Base-by-base conservation (phyloP, 2,888 invertebrate genomes). In the Rutpela maculata region DNA sequence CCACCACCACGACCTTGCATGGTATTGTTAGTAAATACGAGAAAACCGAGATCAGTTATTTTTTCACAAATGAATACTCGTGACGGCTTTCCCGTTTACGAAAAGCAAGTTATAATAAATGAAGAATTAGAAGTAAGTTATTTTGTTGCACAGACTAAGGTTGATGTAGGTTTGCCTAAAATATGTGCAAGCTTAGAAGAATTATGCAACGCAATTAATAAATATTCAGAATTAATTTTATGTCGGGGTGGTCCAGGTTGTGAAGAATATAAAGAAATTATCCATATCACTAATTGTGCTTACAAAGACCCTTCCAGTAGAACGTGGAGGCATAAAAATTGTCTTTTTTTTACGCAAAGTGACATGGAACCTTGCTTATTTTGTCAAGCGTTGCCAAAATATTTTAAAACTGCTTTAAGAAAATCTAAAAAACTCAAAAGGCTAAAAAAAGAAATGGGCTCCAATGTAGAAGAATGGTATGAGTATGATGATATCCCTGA, bases 281-380 rank as follows among this genome's bases (percentile, higher is more conserved):
- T 19, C 11, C 22, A 22, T 22, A 5, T 59, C 4, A 59, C 59
- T 7, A 59, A 22, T 59, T 18, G 18, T 10, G 18, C 22, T 19
- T 59, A 59, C 15, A 2, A 12, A 59, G 59, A 59, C 11, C 3
- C 7, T 19, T 18, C 19, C 12, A 59, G 59, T 7, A 59, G 22
- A 22, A 7, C 59, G 11, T 59, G 59, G 59, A 59, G 59, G 12
- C 59, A 59, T 22, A 59, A 22, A 22, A 59, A 59, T 15, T 59
- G 59, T 59, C 3, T 18, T 22, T 18, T 59, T 11, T 59, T 59
- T 22, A 59, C 22, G 9, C 59, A 59, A 12, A 18, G 7, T 11
- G 19, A 22, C 0, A 59, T 59, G 59, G 22, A 59, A 1, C 19
- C 59, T 1, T 59, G 59, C 11, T 22, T 59, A 22, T 22, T 19